phyloP scores from a whole-genome alignment of 1,140 invertebrate species.

The Zelostemma sp. region DNA sequence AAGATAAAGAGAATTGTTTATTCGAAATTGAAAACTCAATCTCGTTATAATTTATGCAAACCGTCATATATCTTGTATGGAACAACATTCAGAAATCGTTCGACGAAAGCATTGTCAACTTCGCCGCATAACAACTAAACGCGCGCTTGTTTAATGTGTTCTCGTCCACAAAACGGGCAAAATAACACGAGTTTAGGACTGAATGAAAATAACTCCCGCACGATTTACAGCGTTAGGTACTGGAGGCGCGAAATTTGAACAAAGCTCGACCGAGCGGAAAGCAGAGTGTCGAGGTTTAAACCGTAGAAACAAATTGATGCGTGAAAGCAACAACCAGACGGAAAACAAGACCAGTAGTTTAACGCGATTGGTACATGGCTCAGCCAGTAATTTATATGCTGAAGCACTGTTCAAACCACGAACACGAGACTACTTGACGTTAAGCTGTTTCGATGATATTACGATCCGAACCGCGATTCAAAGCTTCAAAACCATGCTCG shows the following conservation, averaged over 20 bases:
- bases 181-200: slow-evolving; percentile 33
- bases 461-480: slow-evolving; percentile 8
- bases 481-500: no score
- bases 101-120: slow-evolving; percentile 38
- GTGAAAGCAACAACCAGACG: slow-evolving; percentile 29
- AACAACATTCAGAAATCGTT: slow-evolving; percentile 11
- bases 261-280: slow-evolving; percentile 31
- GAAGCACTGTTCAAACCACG: slow-evolving; percentile 13
- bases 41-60: not conserved
- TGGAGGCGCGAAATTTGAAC: slow-evolving; percentile 44
- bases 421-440: slow-evolving; percentile 37
- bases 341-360: slow-evolving; percentile 28
- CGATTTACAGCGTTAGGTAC: slow-evolving; percentile 34
- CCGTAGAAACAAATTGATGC: slow-evolving; percentile 51
- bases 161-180: slow-evolving; percentile 36
- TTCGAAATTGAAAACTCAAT: no score
- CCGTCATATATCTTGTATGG: not conserved
- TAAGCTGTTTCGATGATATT: slow-evolving; percentile 12
- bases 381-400: slow-evolving; percentile 25
- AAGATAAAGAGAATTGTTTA: not conserved
- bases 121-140: slow-evolving; percentile 9
- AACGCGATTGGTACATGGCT: slow-evolving; percentile 25
- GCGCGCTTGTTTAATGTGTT: slow-evolving; percentile 36
- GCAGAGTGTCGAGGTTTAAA: slow-evolving; percentile 30
- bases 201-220: slow-evolving; percentile 35